Percentiles rank a stretch among this genome's conserved stretches.
Conservation (phyloP, 2,888 invertebrate genomes). For the Colostygia pectinataria region DNA sequence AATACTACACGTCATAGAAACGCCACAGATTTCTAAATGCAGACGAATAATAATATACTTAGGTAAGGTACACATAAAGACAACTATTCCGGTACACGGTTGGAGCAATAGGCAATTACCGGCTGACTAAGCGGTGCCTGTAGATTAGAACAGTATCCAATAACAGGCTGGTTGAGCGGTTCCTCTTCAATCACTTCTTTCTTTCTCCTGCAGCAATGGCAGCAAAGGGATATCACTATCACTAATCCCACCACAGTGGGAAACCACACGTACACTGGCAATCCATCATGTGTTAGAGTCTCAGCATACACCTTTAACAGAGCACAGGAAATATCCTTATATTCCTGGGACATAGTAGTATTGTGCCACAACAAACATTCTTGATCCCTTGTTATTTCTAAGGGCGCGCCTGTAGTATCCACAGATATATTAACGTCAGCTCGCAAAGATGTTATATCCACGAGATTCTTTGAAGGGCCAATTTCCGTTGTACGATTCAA, state of each 20-base stretch:
- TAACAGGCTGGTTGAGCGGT: constrained; percentile 54
- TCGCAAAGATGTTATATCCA: constrained; percentile 60
- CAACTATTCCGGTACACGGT: constrained; percentile 24
- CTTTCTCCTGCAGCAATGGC: constrained; percentile 57
- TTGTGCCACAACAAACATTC: constrained; percentile 73
- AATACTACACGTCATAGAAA: too few species aligned
- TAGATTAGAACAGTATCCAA: constrained; percentile 55
- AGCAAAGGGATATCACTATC: constrained; percentile 53
- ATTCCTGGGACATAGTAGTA: constrained; percentile 51
- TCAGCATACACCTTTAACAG: constrained; percentile 65
- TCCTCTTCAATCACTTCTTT: constrained; percentile 50
- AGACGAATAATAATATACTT: too few species aligned
- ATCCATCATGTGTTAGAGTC: constrained; percentile 61
- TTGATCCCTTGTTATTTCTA: constrained; percentile 57
- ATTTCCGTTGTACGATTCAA: constrained; percentile 47
- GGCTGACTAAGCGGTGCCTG: constrained; percentile 50
- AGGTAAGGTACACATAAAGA: too few species aligned
- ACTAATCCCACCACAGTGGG: constrained; percentile 57
- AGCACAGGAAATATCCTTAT: constrained; percentile 59
- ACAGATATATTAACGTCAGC: constrained; percentile 36
- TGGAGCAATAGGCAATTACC: constrained; percentile 30
- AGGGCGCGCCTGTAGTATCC: constrained; percentile 42
- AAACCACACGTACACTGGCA: constrained; percentile 71
- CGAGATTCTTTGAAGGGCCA: constrained; percentile 33
- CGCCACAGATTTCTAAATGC: too few species aligned